A percentile compares a stretch with the other conserved stretches of the same genome.
phyloP scores from a whole-genome alignment of 2,888 invertebrate species.

The Rotaria macrura region DNA sequence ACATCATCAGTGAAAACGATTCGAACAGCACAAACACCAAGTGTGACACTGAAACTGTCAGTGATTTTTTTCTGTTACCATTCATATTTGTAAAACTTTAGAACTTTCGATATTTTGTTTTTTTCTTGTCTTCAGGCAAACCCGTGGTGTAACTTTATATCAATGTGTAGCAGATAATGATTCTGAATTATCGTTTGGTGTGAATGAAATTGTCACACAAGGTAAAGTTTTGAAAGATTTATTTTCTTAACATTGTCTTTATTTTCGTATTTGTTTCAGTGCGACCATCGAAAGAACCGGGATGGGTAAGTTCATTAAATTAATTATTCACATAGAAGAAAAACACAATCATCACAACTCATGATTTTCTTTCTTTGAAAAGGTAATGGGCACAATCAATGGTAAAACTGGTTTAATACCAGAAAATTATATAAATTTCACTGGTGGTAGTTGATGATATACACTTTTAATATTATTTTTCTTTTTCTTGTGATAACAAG shows the following conservation, averaged over 20 bases:
- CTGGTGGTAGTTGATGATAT: neutral
- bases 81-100: no score
- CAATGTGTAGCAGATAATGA: constrained; percentile 90
- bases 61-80: no score
- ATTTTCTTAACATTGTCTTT: no score
- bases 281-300: constrained; percentile 79
- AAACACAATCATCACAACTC: neutral
- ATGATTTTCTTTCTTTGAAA: neutral
- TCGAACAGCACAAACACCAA: neutral
- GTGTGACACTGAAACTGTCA: neutral
- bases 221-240: constrained; percentile 57
- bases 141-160: constrained; percentile 65
- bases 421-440: constrained; percentile 80
- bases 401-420: constrained; percentile 84
- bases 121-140: neutral
- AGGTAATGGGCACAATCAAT: constrained; percentile 63
- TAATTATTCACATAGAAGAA: no score
- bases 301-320: constrained; percentile 65
- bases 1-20: neutral
- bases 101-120: no score
- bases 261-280: constrained; percentile 55
- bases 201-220: constrained; percentile 91
- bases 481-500: neutral
- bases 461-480: neutral
- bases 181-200: constrained; percentile 90